phyloP scores from a whole-genome alignment of 2,797 vertebrate genomes.

The Oceanodroma leucorhoa region DNA sequence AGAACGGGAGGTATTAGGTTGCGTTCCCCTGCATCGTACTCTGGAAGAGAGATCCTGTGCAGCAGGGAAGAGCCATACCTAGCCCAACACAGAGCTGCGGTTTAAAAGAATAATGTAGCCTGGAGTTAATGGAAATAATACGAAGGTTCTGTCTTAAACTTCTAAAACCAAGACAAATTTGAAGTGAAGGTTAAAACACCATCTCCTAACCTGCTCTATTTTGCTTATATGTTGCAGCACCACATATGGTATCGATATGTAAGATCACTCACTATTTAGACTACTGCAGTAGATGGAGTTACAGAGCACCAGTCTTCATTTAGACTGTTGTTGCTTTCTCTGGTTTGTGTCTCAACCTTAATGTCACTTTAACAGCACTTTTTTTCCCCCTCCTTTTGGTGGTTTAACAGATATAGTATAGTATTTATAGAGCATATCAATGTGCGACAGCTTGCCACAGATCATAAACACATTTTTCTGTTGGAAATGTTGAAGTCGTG shows the following conservation, averaged over 20 bases:
- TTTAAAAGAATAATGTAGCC: background rate
- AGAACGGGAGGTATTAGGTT: background rate
- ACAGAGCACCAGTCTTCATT: conserved; percentile 33
- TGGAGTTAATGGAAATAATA: conserved; percentile 4
- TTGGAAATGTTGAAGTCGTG: conserved; percentile 64
- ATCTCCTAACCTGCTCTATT: conserved; percentile 26
- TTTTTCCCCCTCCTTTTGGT: background rate
- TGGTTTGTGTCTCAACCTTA: conserved; percentile 26
- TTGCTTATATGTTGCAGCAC: background rate
- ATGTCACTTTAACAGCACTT: conserved; percentile 37
- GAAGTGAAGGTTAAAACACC: conserved; percentile 23
- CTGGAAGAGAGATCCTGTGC: background rate
- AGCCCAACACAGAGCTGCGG: background rate
- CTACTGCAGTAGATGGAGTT: conserved; percentile 14
- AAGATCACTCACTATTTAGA: conserved; percentile 51
- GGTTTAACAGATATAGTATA: conserved; percentile 37
- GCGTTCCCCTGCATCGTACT: background rate
- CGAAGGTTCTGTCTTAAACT: conserved; percentile 1
- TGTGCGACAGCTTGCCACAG: conserved; percentile 59
- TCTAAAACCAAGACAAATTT: conserved; percentile 29
- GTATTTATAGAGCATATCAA: conserved; percentile 60
- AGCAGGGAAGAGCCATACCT: background rate
- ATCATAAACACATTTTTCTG: conserved; percentile 76
- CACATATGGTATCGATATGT: conserved; percentile 22
- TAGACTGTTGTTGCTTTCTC: conserved; percentile 12